Evolutionary conservation across 2,113 vertebrate genomes (phyloP).

Genomic region (Alethe diademata): DNA sequence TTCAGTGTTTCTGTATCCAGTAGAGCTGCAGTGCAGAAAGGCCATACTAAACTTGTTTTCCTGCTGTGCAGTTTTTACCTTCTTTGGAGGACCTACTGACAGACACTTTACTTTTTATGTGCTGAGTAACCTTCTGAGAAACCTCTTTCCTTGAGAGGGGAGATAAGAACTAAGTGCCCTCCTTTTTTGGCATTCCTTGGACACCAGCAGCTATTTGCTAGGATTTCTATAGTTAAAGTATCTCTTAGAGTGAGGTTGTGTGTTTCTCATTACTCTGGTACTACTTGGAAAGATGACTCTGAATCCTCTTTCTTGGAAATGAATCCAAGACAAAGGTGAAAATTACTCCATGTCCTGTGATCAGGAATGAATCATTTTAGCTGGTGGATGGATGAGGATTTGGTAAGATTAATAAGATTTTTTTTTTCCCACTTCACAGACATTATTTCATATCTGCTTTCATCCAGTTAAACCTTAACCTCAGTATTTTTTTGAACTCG

Average conservation of each 20-base stretch:
- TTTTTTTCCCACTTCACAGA: neutral
- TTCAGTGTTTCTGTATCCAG: neutral
- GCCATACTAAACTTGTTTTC: neutral
- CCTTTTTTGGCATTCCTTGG: neutral
- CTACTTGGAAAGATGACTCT: neutral
- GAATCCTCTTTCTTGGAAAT: neutral
- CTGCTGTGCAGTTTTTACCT: neutral
- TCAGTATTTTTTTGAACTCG: neutral
- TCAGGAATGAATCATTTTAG: neutral
- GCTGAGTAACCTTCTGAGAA: neutral
- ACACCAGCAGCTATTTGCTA: neutral
- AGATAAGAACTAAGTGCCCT: neutral
- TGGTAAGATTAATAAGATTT: neutral
- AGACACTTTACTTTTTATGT: neutral
- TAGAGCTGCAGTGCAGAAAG: neutral
- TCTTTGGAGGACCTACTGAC: neutral
- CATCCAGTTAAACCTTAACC: neutral
- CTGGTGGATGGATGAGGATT: neutral
- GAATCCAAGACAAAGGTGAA: neutral
- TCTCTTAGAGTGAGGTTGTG: neutral
- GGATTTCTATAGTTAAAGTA: neutral
- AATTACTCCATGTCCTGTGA: neutral
- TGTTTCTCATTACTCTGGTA: neutral
- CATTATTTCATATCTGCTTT: neutral
- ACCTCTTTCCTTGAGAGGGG: neutral